Percentiles rank a stretch among this genome's conserved stretches.
phyloP scores from a whole-genome alignment of 2,888 invertebrate species.

The Andrena camellia region DNA sequence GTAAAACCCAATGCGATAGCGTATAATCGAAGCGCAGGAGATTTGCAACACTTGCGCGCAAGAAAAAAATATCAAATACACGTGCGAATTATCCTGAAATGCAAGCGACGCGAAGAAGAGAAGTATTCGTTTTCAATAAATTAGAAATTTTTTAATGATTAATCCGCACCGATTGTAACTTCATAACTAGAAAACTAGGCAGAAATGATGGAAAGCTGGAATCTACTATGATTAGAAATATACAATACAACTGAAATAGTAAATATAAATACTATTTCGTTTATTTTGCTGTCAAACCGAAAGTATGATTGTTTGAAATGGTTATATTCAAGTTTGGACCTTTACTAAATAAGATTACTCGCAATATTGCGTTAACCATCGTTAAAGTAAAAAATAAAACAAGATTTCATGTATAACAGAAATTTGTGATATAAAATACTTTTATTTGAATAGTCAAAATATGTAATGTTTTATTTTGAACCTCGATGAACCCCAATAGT shows the following conservation, averaged over 20 bases:
- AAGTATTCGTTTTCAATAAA: not conserved
- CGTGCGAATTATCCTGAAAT: conserved; percentile 15
- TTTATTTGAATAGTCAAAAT: not conserved
- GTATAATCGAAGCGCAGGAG: not conserved
- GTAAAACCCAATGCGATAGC: no score
- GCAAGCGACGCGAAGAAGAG: not conserved
- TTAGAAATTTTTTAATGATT: not conserved
- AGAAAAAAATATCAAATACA: not conserved
- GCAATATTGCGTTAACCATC: not conserved
- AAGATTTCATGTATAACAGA: not conserved
- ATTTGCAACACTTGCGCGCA: not conserved
- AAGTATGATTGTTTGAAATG: not conserved
- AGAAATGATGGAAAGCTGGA: not conserved
- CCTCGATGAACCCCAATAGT: no score
- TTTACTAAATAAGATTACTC: not conserved
- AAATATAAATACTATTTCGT: not conserved
- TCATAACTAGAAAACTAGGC: not conserved
- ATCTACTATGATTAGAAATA: not conserved
- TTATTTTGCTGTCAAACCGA: not conserved
- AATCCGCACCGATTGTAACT: conserved; percentile 5
- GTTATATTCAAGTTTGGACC: not conserved
- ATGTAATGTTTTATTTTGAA: not conserved
- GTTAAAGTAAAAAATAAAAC: not conserved
- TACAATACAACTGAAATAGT: not conserved
- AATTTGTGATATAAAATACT: not conserved